Evolutionary conservation across 2,113 vertebrate species (phyloP).

Genomic region (Trematocara variabile): DNA sequence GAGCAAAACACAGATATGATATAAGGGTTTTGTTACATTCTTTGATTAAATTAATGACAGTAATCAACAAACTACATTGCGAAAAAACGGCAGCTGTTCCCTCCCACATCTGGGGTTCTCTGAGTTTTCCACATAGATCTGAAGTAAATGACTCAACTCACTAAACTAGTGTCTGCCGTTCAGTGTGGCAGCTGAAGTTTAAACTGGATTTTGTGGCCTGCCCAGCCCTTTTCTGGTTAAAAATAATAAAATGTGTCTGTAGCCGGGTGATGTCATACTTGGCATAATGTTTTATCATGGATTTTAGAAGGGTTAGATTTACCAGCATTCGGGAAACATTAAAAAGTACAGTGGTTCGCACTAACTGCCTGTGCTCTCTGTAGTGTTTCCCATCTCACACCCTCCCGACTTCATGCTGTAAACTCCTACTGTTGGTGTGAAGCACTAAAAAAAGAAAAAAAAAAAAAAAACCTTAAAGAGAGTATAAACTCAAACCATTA

Average conservation of each 20-base stretch:
- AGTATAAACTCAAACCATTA: neutral
- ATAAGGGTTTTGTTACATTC: neutral
- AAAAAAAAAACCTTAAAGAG: neutral
- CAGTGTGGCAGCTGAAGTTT: conserved; percentile 16
- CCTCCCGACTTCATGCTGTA: conserved; percentile 3
- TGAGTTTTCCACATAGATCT: neutral
- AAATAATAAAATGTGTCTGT: conserved; percentile 56
- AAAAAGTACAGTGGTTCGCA: conserved; percentile 66
- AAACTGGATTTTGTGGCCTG: conserved; percentile 43
- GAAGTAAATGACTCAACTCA: conserved; percentile 18
- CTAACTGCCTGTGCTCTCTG: conserved; percentile 54
- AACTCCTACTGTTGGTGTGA: conserved; percentile 17
- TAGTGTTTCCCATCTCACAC: conserved; percentile 14
- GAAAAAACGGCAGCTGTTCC: conserved; percentile 5
- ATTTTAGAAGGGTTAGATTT: conserved; percentile 65
- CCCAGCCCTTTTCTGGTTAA: conserved; percentile 39
- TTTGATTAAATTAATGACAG: neutral
- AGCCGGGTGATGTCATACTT: conserved; percentile 68
- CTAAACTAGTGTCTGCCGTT: neutral
- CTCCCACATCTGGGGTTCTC: neutral
- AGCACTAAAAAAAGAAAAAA: conserved; percentile 17
- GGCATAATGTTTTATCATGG: conserved; percentile 54
- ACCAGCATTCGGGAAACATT: conserved; percentile 69
- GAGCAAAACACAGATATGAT: neutral
- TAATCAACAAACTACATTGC: neutral